Base-by-base conservation (phyloP, 1,140 invertebrate genomes). In the Bombus huntii region DNA sequence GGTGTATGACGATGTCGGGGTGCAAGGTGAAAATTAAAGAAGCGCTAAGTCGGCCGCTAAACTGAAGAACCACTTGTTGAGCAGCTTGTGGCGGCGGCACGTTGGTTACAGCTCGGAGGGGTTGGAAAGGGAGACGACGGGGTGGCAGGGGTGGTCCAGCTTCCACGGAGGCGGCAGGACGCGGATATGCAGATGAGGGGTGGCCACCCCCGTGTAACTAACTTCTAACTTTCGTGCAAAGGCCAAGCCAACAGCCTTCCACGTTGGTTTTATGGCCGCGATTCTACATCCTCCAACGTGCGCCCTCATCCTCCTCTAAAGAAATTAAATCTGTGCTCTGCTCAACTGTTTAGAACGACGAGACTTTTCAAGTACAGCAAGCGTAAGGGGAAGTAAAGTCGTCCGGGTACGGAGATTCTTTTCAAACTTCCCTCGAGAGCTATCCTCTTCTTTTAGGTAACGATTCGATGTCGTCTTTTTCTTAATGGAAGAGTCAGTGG, bases 51-150 rank as follows among this genome's bases (percentile, higher is more conserved):
- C 92, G 89, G 91, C 91, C 92, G 94, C 93, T 94, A 94, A 95
- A 94, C 93, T 93, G 94, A 94, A 94, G 94, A 95, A 95, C 94
- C 94, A 95, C 94, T 95, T 95, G 94, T 95, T 95, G 94, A 95
- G 88, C 93, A 90, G 92, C 85, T 87, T 91, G 91, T 88, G 92
- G 88, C 83, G 78, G 91, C 81, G 85, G 88, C 82, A 89, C 90
- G 92, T 90, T 91, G 89, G 92, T 90, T 91, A 91, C 89, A 85
- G 90, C 87, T 85, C 83, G 88, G 90, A 89, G 88, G 81, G 86
- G 83, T 89, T 88, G 88, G 86, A 47, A 75, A 90, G 87, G 73
- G 88, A 72, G 80, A 85, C 85, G 87, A 71, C 77, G 66, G 71
- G 86, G 62, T 66, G 71, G 80, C 83, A 78, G 73, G 77, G 83